Evolutionary conservation across 2,797 vertebrate species (phyloP).

Genomic region (Ispidina picta): DNA sequence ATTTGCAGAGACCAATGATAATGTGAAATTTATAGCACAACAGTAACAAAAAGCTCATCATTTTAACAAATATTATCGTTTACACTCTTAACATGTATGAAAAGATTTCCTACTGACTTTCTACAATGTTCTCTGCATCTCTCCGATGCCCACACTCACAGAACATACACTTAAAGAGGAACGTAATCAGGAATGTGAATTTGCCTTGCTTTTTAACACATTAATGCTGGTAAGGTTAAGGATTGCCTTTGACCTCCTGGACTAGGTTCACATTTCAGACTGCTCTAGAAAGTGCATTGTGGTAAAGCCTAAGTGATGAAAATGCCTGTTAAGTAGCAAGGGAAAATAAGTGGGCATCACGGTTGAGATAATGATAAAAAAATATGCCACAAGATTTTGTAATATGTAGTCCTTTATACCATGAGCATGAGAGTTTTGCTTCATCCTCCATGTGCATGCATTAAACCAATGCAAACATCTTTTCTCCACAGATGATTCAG

Average conservation of each 20-base stretch:
- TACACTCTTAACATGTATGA: not conserved
- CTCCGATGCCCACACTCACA: not conserved
- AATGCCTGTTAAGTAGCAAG: not conserved
- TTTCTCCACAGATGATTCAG: not conserved
- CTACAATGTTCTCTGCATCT: not conserved
- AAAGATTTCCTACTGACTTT: not conserved
- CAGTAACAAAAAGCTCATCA: not conserved
- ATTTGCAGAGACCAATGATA: not conserved
- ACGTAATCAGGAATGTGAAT: not conserved
- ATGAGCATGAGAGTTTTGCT: not conserved
- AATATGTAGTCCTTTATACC: not conserved
- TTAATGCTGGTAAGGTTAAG: not conserved
- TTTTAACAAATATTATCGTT: not conserved
- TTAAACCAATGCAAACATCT: not conserved
- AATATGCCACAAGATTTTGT: not conserved
- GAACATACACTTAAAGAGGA: not conserved
- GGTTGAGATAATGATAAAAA: not conserved
- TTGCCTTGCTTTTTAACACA: not conserved
- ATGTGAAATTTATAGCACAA: not conserved
- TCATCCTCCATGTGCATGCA: not conserved
- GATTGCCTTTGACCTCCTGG: not conserved
- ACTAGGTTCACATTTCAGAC: not conserved
- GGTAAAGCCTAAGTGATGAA: not conserved
- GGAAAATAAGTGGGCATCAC: not conserved
- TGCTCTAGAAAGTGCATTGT: fast-evolving